Evolutionary conservation across 1,140 invertebrate genomes (phyloP).

Genomic region (Phenacoccus solenopsis): DNA sequence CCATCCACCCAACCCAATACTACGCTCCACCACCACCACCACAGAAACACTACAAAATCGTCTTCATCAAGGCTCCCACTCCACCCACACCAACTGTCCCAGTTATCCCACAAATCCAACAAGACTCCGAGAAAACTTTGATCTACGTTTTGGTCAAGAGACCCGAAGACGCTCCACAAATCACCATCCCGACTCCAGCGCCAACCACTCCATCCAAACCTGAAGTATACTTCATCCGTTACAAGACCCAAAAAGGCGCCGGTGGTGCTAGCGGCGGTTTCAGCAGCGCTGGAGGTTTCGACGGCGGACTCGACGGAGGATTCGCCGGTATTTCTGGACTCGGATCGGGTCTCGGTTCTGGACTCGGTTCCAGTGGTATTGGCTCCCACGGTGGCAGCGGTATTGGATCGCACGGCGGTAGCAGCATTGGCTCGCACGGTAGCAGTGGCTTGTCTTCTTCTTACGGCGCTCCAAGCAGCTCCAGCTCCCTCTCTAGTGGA

Average conservation of each 20-base stretch:
- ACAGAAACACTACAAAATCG: conserved; percentile 77
- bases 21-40: conserved; percentile 44
- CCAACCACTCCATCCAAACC: conserved; percentile 71
- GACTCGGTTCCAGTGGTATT: background rate
- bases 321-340: conserved; percentile 30
- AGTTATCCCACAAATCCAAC: conserved; percentile 53
- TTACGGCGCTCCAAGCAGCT: conserved; percentile 9
- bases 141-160: conserved; percentile 79
- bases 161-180: conserved; percentile 63
- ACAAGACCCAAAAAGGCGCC: conserved; percentile 58
- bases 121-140: conserved; percentile 76
- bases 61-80: conserved; percentile 77
- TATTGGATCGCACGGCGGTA: conserved; percentile 19
- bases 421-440: conserved; percentile 25
- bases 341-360: conserved; percentile 26
- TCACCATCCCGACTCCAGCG: conserved; percentile 55
- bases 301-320: conserved; percentile 30
- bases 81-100: conserved; percentile 57
- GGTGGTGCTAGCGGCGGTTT: conserved; percentile 34
- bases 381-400: conserved; percentile 5
- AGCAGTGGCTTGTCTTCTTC: conserved; percentile 39
- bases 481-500: background rate
- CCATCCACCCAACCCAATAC: conserved; percentile 41
- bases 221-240: conserved; percentile 77
- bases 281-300: conserved; percentile 33